phyloP scores from a whole-genome alignment of 2,113 vertebrate genomes.

The Monarcha castaneiventris region DNA sequence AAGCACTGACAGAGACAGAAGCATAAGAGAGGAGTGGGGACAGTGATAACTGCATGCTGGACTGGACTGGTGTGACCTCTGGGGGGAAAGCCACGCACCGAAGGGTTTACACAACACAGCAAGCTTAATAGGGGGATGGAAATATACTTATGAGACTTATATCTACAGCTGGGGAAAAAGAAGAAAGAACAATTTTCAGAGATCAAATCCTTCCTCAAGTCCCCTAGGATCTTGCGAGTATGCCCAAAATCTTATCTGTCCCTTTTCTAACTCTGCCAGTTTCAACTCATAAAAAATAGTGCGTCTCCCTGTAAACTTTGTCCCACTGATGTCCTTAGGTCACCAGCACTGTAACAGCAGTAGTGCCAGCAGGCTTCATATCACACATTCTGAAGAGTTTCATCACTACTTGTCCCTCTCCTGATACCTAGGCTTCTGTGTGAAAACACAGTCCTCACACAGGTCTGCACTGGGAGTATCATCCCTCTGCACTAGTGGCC shows the following conservation, averaged over 20 bases:
- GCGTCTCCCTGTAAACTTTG: not conserved
- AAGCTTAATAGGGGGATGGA: not conserved
- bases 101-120: not conserved
- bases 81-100: not conserved
- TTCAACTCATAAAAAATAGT: not conserved
- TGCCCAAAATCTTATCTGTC: not conserved
- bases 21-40: not conserved
- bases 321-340: not conserved
- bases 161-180: not conserved
- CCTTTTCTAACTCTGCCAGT: not conserved
- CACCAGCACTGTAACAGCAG: not conserved
- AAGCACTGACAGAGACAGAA: not conserved
- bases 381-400: not conserved
- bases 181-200: not conserved
- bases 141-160: not conserved
- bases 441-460: not conserved
- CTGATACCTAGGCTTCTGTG: not conserved
- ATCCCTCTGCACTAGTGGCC: rapidly evolving
- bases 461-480: not conserved
- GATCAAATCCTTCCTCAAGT: not conserved
- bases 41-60: not conserved
- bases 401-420: not conserved
- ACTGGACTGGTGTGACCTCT: not conserved
- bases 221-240: not conserved
- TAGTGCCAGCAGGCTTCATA: not conserved